Evolutionary conservation across 1,140 invertebrate genomes (phyloP).

Genomic region (Drosophila ercepeae): DNA sequence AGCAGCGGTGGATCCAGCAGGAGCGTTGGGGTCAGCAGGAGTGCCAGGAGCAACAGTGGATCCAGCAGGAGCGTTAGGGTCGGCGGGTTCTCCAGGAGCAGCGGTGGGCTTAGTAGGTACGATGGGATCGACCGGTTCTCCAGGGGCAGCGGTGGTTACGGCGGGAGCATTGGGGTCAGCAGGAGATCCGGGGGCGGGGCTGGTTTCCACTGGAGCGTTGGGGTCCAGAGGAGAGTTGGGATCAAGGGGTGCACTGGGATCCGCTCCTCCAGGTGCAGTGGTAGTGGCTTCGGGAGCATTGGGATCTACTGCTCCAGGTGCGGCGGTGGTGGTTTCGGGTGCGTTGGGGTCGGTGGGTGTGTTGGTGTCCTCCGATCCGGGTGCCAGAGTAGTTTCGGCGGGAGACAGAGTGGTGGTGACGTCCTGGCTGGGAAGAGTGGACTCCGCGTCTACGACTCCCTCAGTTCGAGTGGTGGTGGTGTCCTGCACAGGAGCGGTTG

Average conservation of each 20-base stretch:
- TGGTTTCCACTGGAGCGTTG: conserved; percentile 7
- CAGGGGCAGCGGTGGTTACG: neutral
- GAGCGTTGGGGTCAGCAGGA: conserved; percentile 12
- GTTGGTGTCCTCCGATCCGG: conserved; percentile 12
- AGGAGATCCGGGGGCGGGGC: neutral
- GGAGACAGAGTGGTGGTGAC: conserved; percentile 14
- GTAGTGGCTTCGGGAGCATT: conserved; percentile 13
- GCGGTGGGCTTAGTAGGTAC: conserved; percentile 1
- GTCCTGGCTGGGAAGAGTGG: conserved; percentile 10
- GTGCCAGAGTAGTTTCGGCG: conserved; percentile 7
- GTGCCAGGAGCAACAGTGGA: conserved; percentile 1
- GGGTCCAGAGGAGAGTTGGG: conserved; percentile 32
- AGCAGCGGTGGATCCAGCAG: neutral
- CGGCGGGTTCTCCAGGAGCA: conserved; percentile 6
- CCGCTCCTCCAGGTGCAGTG: neutral
- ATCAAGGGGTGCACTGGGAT: conserved; percentile 19
- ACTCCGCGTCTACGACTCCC: neutral
- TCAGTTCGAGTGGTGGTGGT: conserved; percentile 5
- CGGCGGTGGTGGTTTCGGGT: conserved; percentile 14
- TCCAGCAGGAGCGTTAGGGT: conserved; percentile 13
- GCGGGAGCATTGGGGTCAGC: conserved; percentile 4
- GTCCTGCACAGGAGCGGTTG: conserved; percentile 15
- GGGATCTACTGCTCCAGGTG: conserved; percentile 14
- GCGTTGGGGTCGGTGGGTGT: conserved; percentile 11
- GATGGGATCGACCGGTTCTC: conserved; percentile 4